Conservation (phyloP, 2,113 vertebrate species). For the Phylloscopus trochiloides region DNA sequence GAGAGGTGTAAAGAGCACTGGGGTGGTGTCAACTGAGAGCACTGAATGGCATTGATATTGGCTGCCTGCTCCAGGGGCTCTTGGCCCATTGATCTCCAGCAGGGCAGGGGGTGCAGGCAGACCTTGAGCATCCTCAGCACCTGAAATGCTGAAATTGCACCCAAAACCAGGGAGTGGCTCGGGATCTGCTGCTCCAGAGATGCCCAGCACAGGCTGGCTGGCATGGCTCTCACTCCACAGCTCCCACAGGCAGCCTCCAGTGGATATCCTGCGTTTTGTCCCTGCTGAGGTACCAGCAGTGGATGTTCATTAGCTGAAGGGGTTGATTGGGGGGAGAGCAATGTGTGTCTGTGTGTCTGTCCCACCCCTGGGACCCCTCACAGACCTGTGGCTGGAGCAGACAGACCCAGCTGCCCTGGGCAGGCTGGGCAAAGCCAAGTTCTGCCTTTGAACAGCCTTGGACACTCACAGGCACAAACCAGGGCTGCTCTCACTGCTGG, state of each 20-base stretch:
- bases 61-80: background rate
- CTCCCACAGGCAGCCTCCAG: background rate
- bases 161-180: background rate
- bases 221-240: background rate
- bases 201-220: background rate
- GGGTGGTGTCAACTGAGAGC: constrained; percentile 17
- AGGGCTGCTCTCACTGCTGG: background rate
- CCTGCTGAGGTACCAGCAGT: background rate
- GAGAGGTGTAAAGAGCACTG: constrained; percentile 51
- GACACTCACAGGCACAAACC: background rate
- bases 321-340: background rate
- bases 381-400: background rate
- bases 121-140: background rate
- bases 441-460: background rate
- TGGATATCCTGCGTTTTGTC: rapidly evolving
- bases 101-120: background rate
- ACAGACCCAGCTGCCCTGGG: background rate
- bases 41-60: constrained; percentile 15
- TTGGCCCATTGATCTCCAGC: background rate
- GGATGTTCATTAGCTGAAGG: background rate
- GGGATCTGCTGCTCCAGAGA: rapidly evolving
- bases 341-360: rapidly evolving
- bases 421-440: background rate
- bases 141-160: background rate
- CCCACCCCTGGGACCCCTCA: background rate